Conservation (phyloP, 2,113 vertebrate species). For the Jacana jacana region DNA sequence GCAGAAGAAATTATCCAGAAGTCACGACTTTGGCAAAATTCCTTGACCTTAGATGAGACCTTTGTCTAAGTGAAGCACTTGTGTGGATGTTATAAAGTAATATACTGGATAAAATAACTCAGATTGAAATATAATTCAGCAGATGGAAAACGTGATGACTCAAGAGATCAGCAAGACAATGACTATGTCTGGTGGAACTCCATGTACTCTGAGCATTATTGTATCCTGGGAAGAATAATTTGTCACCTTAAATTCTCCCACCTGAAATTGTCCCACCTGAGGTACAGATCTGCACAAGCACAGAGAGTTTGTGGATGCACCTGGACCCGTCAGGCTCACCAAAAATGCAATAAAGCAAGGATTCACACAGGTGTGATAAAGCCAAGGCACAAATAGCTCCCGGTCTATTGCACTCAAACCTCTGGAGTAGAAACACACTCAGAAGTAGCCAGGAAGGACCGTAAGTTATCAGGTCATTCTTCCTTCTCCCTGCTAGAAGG, state of each 20-base stretch:
- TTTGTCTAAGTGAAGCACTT: not conserved
- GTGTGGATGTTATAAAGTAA: not conserved
- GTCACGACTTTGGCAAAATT: not conserved
- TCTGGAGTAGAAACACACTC: not conserved
- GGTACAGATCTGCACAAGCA: not conserved
- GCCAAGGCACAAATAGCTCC: not conserved
- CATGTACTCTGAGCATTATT: not conserved
- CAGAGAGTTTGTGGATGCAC: not conserved
- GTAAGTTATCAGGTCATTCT: not conserved
- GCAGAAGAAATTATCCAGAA: not conserved
- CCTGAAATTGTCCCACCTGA: not conserved
- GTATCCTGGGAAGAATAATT: not conserved
- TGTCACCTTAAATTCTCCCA: not conserved
- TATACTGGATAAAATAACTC: not conserved
- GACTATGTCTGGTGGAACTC: not conserved
- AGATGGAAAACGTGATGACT: slow-evolving; percentile 3
- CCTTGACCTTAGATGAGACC: not conserved
- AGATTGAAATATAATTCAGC: slow-evolving; percentile 30
- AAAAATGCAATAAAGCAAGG: not conserved
- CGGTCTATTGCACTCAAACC: not conserved
- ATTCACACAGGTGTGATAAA: not conserved
- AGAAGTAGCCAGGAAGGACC: not conserved
- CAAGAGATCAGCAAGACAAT: not conserved
- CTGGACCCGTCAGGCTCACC: not conserved
- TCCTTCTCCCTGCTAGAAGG: not conserved